These are phyloP conservation scores for Xanthia icteritia DNA, from an alignment of 2,888 invertebrate genomes.

Conservation along the genomic window DNA sequence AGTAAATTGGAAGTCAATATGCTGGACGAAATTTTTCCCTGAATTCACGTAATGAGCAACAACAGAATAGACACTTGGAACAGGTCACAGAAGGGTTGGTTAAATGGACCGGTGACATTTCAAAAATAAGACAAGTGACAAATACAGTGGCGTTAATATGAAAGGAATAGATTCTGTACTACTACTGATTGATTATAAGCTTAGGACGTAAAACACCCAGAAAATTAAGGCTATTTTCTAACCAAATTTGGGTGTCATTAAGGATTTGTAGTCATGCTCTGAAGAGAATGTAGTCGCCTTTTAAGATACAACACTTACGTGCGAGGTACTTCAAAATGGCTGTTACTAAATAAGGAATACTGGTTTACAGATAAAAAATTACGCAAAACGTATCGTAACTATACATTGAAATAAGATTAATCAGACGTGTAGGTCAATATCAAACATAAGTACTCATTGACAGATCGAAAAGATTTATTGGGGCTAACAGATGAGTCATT, in stretches of 20 bases:
- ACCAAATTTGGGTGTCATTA: not conserved
- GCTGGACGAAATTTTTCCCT: not conserved
- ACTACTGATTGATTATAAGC: not conserved
- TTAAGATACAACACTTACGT: not conserved
- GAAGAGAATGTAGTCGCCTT: too few relatives aligned
- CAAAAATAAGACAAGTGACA: not conserved
- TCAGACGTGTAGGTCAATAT: constrained; percentile 43
- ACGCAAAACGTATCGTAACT: constrained; percentile 31
- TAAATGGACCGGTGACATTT: not conserved
- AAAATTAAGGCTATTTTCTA: not conserved
- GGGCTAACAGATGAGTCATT: constrained; percentile 36
- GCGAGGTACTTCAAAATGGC: not conserved
- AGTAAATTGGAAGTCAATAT: not conserved
- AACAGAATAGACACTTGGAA: not conserved
- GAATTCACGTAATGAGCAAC: not conserved
- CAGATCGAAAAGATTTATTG: constrained; percentile 16
- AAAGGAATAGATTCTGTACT: not conserved
- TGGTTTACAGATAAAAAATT: constrained; percentile 1
- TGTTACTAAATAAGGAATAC: not conserved
- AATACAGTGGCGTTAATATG: too few relatives aligned
- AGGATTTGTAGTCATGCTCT: not conserved
- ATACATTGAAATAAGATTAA: constrained; percentile 36
- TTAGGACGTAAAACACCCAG: not conserved
- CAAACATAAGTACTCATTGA: constrained; percentile 33
- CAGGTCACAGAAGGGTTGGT: not conserved